Evolutionary conservation across 2,797 vertebrate genomes (phyloP).

Genomic region (Psittacula echo): DNA sequence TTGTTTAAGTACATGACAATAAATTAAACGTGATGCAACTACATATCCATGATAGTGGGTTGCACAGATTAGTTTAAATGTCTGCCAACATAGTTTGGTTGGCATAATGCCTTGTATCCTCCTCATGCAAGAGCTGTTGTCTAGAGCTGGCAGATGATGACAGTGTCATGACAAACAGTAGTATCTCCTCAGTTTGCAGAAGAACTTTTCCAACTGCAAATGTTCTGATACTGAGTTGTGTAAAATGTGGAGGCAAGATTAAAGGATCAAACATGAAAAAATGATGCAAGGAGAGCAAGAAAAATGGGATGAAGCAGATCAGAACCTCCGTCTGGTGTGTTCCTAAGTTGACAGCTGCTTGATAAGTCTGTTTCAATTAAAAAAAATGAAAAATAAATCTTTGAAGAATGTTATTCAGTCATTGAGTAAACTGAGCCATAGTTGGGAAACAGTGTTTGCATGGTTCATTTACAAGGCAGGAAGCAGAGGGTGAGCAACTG

Average conservation of each 20-base stretch:
- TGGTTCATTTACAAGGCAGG: neutral
- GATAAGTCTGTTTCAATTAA: neutral
- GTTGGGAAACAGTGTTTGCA: neutral
- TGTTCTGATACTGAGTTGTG: neutral
- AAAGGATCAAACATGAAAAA: neutral
- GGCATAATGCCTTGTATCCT: neutral
- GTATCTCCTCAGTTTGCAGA: neutral
- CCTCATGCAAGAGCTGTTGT: neutral
- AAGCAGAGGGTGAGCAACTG: neutral
- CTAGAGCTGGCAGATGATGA: constrained; percentile 26
- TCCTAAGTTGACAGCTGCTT: neutral
- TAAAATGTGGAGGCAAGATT: neutral
- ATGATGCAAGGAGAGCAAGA: neutral
- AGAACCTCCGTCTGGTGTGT: no score
- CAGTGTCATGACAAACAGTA: neutral
- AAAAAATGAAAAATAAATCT: neutral
- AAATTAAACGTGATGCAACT: neutral
- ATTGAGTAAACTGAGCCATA: neutral
- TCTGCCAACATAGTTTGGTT: neutral
- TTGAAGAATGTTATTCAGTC: neutral
- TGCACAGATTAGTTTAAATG: constrained; percentile 7
- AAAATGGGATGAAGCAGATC: neutral
- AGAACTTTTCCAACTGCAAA: neutral
- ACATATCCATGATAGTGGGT: neutral
- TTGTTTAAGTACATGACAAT: constrained; percentile 6